Evolutionary conservation across 2,797 vertebrate genomes (phyloP).

Genomic region (Oreochromis mossambicus): DNA sequence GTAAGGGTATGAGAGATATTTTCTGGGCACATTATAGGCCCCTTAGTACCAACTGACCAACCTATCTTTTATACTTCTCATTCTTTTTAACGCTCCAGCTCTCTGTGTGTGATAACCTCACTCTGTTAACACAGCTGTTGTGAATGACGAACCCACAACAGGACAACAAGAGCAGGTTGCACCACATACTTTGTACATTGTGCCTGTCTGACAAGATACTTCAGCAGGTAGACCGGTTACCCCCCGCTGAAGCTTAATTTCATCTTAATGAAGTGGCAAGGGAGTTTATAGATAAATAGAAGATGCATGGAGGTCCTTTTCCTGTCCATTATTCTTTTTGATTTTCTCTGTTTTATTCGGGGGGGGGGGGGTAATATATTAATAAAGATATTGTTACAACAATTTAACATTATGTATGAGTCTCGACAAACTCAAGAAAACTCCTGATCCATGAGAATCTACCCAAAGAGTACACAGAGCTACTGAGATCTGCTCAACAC

Average conservation of each 20-base stretch:
- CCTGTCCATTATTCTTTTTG: no score
- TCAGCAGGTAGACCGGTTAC: background rate
- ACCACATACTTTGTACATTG: background rate
- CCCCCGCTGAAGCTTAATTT: no score
- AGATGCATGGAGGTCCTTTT: no score
- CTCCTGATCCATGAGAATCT: background rate
- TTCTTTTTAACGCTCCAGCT: background rate
- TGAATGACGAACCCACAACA: background rate
- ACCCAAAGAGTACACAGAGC: background rate
- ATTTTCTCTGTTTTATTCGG: no score
- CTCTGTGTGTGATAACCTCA: background rate
- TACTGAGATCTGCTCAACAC: background rate
- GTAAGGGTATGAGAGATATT: background rate
- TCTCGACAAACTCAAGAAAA: background rate
- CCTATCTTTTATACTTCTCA: background rate
- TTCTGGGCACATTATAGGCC: background rate
- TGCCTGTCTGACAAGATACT: background rate
- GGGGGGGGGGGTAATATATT: background rate
- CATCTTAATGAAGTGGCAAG: no score
- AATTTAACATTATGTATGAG: background rate
- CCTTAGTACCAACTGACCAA: background rate
- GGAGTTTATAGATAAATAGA: no score
- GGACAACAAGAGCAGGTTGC: background rate
- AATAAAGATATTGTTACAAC: background rate
- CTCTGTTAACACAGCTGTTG: background rate